Conservation (phyloP, 2,113 vertebrate genomes). For the Petrocephalus zakoni region DNA sequence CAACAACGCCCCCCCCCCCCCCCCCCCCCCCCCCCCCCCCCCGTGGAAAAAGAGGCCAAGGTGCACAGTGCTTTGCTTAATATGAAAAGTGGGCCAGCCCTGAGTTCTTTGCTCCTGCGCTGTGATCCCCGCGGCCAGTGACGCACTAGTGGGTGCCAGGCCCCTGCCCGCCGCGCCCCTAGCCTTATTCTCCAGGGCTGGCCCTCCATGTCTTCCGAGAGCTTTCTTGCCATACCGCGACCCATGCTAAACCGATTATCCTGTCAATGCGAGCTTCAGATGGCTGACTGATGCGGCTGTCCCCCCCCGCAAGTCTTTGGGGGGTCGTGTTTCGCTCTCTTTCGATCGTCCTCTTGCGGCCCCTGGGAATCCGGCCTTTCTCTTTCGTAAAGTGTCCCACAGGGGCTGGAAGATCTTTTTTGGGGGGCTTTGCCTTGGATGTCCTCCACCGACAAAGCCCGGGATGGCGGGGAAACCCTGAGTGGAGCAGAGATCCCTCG, state of each 20-base stretch:
- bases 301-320: background rate
- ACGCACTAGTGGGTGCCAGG: background rate
- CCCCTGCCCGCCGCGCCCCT: background rate
- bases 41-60: background rate
- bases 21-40: background rate
- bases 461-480: background rate
- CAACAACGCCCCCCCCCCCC: too few relatives aligned
- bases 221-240: background rate
- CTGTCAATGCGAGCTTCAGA: background rate
- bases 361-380: background rate
- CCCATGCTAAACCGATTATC: background rate
- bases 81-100: background rate
- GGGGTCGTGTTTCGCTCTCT: background rate
- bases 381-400: background rate
- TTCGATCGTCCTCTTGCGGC: background rate
- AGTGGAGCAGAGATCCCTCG: background rate
- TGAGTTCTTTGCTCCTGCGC: background rate
- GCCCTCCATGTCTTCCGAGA: background rate
- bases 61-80: background rate
- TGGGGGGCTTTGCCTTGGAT: background rate
- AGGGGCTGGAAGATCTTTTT: background rate
- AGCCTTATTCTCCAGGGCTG: background rate
- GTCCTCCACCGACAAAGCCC: background rate
- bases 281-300: too few relatives aligned
- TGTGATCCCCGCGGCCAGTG: background rate